Evolutionary conservation across 2,797 vertebrate genomes (phyloP).

Genomic region (Gambelia wislizenii): DNA sequence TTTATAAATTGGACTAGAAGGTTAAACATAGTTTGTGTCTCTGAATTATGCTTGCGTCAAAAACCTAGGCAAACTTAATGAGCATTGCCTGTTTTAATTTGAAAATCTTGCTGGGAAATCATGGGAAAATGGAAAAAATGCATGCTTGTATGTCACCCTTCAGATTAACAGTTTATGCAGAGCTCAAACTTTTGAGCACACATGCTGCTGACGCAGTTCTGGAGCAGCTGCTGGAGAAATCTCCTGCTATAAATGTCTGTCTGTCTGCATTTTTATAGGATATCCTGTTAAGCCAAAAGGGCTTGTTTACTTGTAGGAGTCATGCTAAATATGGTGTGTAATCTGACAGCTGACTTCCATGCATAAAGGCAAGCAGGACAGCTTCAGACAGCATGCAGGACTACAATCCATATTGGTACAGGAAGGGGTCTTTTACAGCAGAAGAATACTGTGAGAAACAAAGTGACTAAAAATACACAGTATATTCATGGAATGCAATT

Average conservation of each 20-base stretch:
- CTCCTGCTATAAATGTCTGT: constrained; percentile 24
- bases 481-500: neutral
- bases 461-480: neutral
- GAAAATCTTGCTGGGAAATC: constrained; percentile 67
- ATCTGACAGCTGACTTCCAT: constrained; percentile 4
- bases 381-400: neutral
- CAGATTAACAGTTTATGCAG: constrained; percentile 42
- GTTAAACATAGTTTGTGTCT: constrained; percentile 57
- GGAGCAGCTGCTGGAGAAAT: constrained; percentile 54
- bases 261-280: constrained; percentile 47
- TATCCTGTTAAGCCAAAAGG: constrained; percentile 47
- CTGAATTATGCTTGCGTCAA: constrained; percentile 56
- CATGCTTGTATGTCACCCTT: constrained; percentile 46
- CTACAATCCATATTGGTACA: neutral
- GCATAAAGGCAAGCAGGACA: constrained; percentile 27
- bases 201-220: constrained; percentile 6
- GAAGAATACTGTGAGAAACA: fast-evolving
- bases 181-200: fast-evolving
- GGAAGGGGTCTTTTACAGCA: neutral
- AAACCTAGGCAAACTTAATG: constrained; percentile 51
- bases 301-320: constrained; percentile 51
- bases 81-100: constrained; percentile 56
- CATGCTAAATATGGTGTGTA: constrained; percentile 46
- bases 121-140: constrained; percentile 58
- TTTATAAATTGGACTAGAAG: constrained; percentile 52